Percentiles rank a stretch among this genome's conserved stretches.
Conservation (phyloP, 2,888 invertebrate species). For the Parthenolecanium corni region DNA sequence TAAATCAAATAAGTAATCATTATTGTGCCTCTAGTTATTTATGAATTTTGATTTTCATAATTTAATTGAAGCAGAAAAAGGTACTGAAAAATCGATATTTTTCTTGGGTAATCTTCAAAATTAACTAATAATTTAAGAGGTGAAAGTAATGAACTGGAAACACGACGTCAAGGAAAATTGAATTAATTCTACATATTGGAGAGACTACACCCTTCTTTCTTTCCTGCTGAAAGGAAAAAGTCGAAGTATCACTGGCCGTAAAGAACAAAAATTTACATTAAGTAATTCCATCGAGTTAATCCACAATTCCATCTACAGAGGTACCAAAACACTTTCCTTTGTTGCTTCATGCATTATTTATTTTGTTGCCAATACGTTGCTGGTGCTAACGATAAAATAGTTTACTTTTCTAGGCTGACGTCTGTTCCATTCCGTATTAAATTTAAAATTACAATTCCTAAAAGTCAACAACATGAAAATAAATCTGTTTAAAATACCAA, state of each 20-base stretch:
- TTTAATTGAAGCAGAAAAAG: too few species aligned
- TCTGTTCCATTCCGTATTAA: constrained; percentile 15
- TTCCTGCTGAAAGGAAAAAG: background rate
- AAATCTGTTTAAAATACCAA: constrained; percentile 19
- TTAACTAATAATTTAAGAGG: too few species aligned
- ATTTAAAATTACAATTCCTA: constrained; percentile 24
- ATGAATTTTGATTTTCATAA: too few species aligned
- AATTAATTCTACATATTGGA: too few species aligned
- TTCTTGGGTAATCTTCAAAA: too few species aligned
- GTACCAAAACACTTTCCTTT: constrained; percentile 25
- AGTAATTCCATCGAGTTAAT: constrained; percentile 26
- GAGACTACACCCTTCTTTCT: too few species aligned
- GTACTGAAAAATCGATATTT: too few species aligned
- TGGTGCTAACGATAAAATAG: constrained; percentile 20
- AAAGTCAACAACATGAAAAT: constrained; percentile 24
- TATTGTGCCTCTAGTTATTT: too few species aligned
- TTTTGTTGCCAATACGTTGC: constrained; percentile 20
- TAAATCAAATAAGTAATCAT: too few species aligned
- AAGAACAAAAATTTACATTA: constrained; percentile 27
- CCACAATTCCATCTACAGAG: constrained; percentile 25
- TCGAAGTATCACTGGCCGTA: constrained; percentile 24
- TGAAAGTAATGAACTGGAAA: too few species aligned
- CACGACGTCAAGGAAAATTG: too few species aligned
- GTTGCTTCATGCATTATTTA: constrained; percentile 26
- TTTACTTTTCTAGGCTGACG: constrained; percentile 22